Conservation (phyloP, 2,888 invertebrate genomes). For the Hyposoter dolosus region DNA sequence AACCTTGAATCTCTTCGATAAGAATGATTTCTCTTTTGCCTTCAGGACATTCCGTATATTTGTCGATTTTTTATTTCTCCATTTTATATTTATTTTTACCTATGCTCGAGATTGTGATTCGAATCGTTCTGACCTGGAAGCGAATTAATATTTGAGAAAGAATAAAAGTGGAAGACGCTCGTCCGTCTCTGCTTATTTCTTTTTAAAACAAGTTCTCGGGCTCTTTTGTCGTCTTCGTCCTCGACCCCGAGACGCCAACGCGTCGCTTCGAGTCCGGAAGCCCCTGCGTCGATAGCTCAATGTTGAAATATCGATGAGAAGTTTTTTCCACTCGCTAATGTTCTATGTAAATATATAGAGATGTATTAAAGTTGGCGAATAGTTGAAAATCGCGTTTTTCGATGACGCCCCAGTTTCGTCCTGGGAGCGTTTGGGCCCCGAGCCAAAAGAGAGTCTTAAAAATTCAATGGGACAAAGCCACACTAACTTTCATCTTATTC, state of each 20-base stretch:
- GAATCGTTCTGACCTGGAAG: not conserved
- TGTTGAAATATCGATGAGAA: constrained; percentile 65
- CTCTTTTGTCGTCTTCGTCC: constrained; percentile 32
- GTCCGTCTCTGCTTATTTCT: not conserved
- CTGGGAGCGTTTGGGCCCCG: constrained; percentile 13
- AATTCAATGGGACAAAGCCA: not conserved
- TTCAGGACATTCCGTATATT: not conserved
- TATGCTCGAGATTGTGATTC: not conserved
- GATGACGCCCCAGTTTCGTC: constrained; percentile 19
- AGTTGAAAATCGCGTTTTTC: not conserved
- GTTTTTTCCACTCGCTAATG: constrained; percentile 37
- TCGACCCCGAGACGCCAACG: constrained; percentile 55
- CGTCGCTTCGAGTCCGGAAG: constrained; percentile 22
- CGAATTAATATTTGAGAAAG: not conserved
- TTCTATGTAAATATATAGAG: not conserved
- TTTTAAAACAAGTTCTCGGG: constrained; percentile 13
- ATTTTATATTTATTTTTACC: not conserved
- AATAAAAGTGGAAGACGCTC: not conserved
- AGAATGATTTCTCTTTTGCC: not conserved
- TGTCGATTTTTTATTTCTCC: not conserved
- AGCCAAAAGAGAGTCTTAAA: constrained; percentile 16
- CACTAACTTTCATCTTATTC: not conserved
- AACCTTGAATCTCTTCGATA: not conserved
- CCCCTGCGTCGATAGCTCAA: constrained; percentile 46
- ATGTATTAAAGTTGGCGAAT: not conserved